Base-by-base conservation (phyloP, 2,113 vertebrate genomes). In the Cyprinus carpio region DNA sequence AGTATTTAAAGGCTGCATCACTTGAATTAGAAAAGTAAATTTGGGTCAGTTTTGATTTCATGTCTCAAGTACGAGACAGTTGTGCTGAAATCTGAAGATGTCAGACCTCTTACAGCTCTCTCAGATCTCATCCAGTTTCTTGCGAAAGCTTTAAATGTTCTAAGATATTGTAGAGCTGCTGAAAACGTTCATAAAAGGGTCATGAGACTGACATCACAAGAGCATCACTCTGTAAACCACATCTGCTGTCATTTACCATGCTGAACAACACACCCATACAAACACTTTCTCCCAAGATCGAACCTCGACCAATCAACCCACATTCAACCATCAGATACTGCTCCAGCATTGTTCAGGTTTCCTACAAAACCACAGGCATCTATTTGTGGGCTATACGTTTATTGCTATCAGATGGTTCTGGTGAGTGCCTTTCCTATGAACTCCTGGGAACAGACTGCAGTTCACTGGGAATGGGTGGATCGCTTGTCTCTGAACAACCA, bases 391-490 rank as follows among this genome's bases (percentile, higher is more conserved):
- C 29, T 54, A 46, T 64, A 74, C 3, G 8, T 40, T 81, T 49
- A 74, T 49, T 72, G 56, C 31, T 79, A 40, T 79, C 76, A 79
- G 49, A 86, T 75, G 81, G 20, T 51, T 65, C n/a, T 79, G 43
- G 81, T 9, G 25, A 81, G 54, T 5, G 43, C 23, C 43, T 81
- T 81, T 37, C 75, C 16, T 80, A 82, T n/a, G 27, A 84, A 77
- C 58, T 62, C 9, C 43, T 37, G 34, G n/a, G 78, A 80, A 13
- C 31, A 31, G 40, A 51, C 76, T 43, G 31, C 23, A 79, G 84
- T 40, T 67, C 46, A 75, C 46, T 81, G 43, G 37, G 29, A 60
- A 18, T 81, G 58, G 82, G 65, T 85, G 84, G 84, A 25, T 79
- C 78, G 27, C 60, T 25, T 23, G 65, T 12, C 64, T 83, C 78